phyloP scores from a whole-genome alignment of 2,113 vertebrate genomes.

The Paradoxurus hermaphroditus region DNA sequence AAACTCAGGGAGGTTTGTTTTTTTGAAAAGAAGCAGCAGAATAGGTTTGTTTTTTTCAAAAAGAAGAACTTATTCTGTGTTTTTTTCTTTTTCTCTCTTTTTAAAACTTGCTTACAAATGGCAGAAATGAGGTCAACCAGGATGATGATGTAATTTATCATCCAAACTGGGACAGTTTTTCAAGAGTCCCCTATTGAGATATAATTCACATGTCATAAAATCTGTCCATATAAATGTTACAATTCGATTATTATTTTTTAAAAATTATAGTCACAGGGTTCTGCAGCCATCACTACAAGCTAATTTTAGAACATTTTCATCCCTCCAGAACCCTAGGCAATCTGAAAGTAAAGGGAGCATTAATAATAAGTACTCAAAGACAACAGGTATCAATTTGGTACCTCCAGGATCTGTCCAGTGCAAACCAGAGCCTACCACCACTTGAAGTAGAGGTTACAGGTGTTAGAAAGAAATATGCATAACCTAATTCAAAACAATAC shows the following conservation, averaged over 20 bases:
- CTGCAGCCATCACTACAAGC: background rate
- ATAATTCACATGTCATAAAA: background rate
- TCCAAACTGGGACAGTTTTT: background rate
- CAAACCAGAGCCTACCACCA: background rate
- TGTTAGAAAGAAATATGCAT: background rate
- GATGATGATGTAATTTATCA: conserved; percentile 5
- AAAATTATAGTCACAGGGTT: background rate
- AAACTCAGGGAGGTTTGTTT: background rate
- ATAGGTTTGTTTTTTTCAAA: background rate
- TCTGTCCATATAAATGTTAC: background rate
- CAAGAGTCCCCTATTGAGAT: background rate
- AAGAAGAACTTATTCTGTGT: background rate
- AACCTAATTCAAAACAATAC: background rate
- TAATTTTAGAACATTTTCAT: background rate
- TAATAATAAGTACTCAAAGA: background rate
- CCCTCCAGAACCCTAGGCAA: background rate
- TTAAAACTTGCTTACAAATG: background rate
- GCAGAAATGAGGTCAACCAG: background rate
- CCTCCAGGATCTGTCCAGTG: background rate
- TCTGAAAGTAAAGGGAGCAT: background rate
- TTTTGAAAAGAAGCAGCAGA: background rate
- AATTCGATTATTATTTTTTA: background rate
- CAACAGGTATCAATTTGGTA: background rate
- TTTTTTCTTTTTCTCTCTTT: background rate
- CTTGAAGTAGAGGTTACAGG: background rate